Conservation (phyloP, 2,113 vertebrate species). For the Brachypteracias leptosomus region DNA sequence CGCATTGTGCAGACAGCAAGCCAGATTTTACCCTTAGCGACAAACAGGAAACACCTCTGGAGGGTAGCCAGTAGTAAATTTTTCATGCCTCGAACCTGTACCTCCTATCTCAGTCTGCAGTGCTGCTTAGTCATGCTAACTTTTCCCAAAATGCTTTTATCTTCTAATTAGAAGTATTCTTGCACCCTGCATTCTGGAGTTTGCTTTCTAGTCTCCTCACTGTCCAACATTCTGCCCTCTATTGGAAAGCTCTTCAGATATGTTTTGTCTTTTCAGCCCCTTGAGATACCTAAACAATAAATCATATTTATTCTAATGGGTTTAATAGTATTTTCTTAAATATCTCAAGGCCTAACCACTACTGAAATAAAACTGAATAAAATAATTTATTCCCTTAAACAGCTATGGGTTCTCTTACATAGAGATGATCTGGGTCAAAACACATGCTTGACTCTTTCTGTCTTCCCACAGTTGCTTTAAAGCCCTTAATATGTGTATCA, state of each 20-base stretch:
- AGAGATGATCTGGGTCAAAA: neutral
- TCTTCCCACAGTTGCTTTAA: neutral
- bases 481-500: neutral
- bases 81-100: neutral
- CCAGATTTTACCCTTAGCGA: neutral
- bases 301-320: neutral
- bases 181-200: neutral
- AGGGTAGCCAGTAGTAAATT: neutral
- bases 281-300: neutral
- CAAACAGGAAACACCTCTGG: neutral
- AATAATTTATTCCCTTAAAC: neutral
- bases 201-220: neutral
- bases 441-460: neutral
- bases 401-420: neutral
- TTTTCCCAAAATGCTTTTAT: neutral
- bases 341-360: neutral
- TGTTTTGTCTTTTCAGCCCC: neutral
- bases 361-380: neutral
- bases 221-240: neutral
- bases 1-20: neutral
- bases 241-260: neutral
- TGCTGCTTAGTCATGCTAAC: neutral
- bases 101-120: neutral
- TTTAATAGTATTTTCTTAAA: neutral
- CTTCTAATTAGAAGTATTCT: neutral